Percentiles rank a stretch among this genome's conserved stretches.
Conservation (phyloP, 2,888 invertebrate species). For the Physocephala rufipes region DNA sequence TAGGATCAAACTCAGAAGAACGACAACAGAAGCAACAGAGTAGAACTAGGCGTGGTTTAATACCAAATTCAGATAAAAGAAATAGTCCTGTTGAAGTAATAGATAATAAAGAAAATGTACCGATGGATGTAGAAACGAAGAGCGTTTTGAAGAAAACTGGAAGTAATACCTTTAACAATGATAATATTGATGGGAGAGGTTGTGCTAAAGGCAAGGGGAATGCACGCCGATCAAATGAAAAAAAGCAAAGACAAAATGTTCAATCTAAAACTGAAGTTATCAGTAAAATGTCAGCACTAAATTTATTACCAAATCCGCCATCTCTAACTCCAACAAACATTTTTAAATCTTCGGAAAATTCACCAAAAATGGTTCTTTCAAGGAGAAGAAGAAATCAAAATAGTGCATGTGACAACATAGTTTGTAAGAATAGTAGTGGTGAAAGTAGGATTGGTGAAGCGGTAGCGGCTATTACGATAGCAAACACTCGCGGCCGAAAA, state of each 20-base stretch:
- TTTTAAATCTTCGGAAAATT: background rate
- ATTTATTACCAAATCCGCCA: background rate
- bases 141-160: background rate
- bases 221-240: background rate
- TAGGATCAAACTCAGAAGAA: background rate
- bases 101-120: constrained; percentile 13
- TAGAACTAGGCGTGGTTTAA: background rate
- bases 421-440: background rate
- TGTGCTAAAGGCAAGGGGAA: background rate
- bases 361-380: background rate
- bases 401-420: background rate
- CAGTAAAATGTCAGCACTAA: background rate
- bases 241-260: background rate
- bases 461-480: background rate
- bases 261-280: background rate
- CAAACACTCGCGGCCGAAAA: background rate
- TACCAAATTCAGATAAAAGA: background rate
- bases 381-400: background rate
- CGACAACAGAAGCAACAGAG: background rate
- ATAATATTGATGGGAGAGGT: background rate
- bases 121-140: background rate
- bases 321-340: background rate
- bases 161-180: background rate
- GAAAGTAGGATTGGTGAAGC: background rate
- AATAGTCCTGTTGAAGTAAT: too few relatives aligned